Conservation (phyloP, 2,797 vertebrate species). For the Leptoclinus maculatus region DNA sequence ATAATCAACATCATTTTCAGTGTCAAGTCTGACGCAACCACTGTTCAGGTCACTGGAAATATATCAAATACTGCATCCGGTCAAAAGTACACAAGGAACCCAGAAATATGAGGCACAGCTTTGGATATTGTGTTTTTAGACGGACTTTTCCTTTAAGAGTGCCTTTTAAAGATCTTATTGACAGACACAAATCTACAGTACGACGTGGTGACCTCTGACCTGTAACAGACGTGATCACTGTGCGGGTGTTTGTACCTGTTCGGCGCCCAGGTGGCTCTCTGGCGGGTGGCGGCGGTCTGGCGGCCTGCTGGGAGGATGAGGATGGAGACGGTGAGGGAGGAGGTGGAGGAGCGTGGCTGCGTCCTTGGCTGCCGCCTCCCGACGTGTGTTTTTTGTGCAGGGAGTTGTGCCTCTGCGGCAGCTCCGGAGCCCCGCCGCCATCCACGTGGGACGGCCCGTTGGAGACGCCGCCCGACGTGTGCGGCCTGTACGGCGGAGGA, state of each 20-base stretch:
- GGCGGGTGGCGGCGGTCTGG: slow-evolving; percentile 91
- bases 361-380: slow-evolving; percentile 79
- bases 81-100: no score
- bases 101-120: no score
- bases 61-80: neutral
- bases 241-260: slow-evolving; percentile 82
- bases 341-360: slow-evolving; percentile 85
- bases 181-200: neutral
- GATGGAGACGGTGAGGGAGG: slow-evolving; percentile 86
- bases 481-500: slow-evolving; percentile 89
- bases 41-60: neutral
- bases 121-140: neutral
- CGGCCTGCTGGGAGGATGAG: slow-evolving; percentile 83
- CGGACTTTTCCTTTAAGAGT: neutral
- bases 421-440: slow-evolving; percentile 86
- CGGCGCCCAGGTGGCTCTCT: slow-evolving; percentile 92
- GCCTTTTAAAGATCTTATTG: neutral
- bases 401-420: slow-evolving; percentile 96
- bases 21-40: no score
- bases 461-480: slow-evolving; percentile 81
- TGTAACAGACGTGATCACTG: neutral
- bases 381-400: slow-evolving; percentile 89
- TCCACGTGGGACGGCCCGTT: slow-evolving; percentile 85
- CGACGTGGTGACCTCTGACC: neutral
- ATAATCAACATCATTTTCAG: no score